Evolutionary conservation across 2,888 invertebrate genomes (phyloP), one percentile per base, ranked within the genome.

Genomic region (Salpingus planirostris): DNA sequence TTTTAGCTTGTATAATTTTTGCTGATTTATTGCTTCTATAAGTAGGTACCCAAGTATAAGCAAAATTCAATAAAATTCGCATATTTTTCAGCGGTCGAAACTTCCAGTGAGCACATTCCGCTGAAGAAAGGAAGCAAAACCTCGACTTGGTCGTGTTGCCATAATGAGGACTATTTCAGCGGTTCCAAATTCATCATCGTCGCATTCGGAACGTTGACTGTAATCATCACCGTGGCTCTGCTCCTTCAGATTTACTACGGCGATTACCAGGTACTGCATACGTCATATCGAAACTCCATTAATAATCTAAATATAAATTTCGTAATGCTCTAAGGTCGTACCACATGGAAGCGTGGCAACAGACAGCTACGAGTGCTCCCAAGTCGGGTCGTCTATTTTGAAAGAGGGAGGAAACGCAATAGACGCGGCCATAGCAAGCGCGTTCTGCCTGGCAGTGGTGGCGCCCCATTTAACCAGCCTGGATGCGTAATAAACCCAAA

Each of bases 291-390:
- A n/a, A n/a, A n/a, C n/a, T n/a, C n/a, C n/a, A n/a, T n/a, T n/a
- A n/a, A n/a, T n/a, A n/a, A n/a, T n/a, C n/a, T n/a, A n/a, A n/a
- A n/a, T n/a, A n/a, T n/a, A n/a, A n/a, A n/a, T n/a, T n/a, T n/a
- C n/a, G n/a, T n/a, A n/a, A n/a, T n/a, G n/a, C n/a, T 37, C 51
- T 43, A 55, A 82, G 82, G 68, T 81, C 44, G 71, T 72, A 31
- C 78, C 78, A 6, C 83, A 84, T 66, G 86, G 85, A 28, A 81
- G 80, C 49, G 84, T 85, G 38, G 77, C 82, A 11, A 73, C 80
- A 26, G 82, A 78, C 48, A 70, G 73, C 50, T 68, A 70, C 43
- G 70, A 73, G 52, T 88, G 88, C 66, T 81, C 85, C 13, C 67
- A 71, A 47, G 74, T 82, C 33, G 87, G 85, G 27, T 73, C 78